These are phyloP conservation scores for Trachymyrmex septentrionalis DNA, from an alignment of 1,140 invertebrate genomes.

Conservation along the genomic window DNA sequence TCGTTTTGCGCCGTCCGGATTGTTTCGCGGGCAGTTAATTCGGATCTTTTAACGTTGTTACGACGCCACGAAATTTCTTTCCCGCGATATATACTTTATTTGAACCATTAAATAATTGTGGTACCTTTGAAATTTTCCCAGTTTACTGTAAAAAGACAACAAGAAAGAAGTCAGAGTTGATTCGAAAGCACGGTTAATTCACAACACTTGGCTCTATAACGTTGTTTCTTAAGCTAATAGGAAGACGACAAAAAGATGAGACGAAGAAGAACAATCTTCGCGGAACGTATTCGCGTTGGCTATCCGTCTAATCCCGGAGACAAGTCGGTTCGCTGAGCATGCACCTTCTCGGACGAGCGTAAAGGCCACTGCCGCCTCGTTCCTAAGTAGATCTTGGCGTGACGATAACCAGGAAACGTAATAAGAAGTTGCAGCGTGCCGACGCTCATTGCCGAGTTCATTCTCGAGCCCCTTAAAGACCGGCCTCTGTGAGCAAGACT, in stretches of 20 bases:
- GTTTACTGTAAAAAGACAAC: too few species aligned
- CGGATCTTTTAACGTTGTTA: not conserved
- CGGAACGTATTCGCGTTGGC: slow-evolving; percentile 22
- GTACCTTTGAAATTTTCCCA: not conserved
- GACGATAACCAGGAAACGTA: slow-evolving; percentile 79
- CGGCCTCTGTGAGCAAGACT: slow-evolving; percentile 50
- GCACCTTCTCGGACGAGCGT: slow-evolving; percentile 27
- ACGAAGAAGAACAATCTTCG: slow-evolving; percentile 21
- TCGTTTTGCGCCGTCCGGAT: not conserved
- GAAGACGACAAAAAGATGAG: not conserved
- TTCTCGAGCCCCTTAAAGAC: slow-evolving; percentile 61
- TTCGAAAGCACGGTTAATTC: not conserved
- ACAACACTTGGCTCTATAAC: too few species aligned
- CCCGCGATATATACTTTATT: not conserved
- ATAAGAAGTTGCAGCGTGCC: slow-evolving; percentile 66
- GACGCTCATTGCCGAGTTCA: slow-evolving; percentile 53
- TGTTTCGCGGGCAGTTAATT: slow-evolving; percentile 1
- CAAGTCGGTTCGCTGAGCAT: slow-evolving; percentile 35
- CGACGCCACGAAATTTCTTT: not conserved
- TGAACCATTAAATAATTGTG: not conserved
- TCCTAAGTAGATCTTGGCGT: slow-evolving; percentile 74
- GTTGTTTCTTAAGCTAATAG: not conserved
- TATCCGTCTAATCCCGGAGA: slow-evolving; percentile 49
- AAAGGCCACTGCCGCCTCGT: slow-evolving; percentile 53
- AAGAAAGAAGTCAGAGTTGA: not conserved